Percentiles rank a stretch among this genome's conserved stretches.
These are phyloP conservation scores for Trichosurus vulpecula DNA, from an alignment of 2,797 vertebrate genomes.

Conservation along the genomic window DNA sequence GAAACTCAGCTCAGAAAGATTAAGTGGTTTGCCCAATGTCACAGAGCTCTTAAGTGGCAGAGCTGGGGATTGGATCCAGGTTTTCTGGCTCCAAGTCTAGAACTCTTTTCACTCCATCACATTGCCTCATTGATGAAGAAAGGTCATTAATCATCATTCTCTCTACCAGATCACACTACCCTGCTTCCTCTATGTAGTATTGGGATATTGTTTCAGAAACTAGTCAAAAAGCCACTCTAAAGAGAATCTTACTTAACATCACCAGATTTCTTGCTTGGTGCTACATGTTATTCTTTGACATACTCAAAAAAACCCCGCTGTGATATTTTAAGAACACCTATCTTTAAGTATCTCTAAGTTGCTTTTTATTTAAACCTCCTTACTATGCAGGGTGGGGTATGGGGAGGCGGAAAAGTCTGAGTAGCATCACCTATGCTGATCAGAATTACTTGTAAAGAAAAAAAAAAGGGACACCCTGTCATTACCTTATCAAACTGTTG, in stretches of 20 bases:
- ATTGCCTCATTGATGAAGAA: background rate
- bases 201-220: background rate
- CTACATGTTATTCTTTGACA: background rate
- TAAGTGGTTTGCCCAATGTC: background rate
- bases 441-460: background rate
- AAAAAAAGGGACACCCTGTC: background rate
- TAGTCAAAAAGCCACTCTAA: background rate
- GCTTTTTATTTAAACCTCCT: background rate
- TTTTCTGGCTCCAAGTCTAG: background rate
- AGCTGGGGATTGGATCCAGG: background rate
- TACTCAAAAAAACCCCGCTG: constrained; percentile 21
- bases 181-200: background rate
- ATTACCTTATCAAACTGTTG: constrained; percentile 26
- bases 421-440: background rate
- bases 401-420: background rate
- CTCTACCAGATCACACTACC: background rate
- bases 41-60: background rate
- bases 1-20: background rate
- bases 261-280: background rate
- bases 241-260: constrained; percentile 35
- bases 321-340: background rate
- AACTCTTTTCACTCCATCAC: background rate
- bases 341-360: background rate
- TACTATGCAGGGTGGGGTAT: background rate
- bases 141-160: background rate